These are phyloP conservation scores for Euura lappo DNA, from an alignment of 1,140 invertebrate genomes.

Conservation along the genomic window DNA sequence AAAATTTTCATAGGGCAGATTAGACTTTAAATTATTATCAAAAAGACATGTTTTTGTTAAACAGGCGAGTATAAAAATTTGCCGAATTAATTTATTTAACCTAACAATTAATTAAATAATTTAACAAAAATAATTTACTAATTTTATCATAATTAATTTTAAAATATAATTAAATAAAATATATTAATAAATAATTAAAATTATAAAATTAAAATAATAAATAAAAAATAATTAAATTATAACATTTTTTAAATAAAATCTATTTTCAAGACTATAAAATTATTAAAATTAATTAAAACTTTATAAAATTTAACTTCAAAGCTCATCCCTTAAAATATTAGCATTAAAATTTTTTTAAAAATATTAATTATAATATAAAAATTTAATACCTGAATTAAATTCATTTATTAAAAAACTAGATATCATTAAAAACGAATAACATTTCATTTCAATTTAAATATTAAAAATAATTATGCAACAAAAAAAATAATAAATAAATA, in stretches of 20 bases:
- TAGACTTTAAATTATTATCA: constrained; percentile 66
- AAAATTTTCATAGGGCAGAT: constrained; percentile 68
- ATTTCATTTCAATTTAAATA: constrained; percentile 66
- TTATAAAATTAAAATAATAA: constrained; percentile 31
- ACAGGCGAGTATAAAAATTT: too few species aligned
- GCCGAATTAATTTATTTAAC: constrained; percentile 67
- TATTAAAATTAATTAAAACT: constrained; percentile 40
- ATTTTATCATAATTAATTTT: constrained; percentile 61
- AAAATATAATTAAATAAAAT: constrained; percentile 43
- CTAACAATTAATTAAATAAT: constrained; percentile 44
- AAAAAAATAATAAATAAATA: constrained; percentile 60
- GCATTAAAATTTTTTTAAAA: constrained; percentile 36
- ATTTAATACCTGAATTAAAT: constrained; percentile 62
- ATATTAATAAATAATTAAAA: constrained; percentile 37
- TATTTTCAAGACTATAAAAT: constrained; percentile 52
- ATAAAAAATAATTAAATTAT: too few species aligned
- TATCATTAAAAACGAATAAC: constrained; percentile 67
- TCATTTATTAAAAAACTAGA: constrained; percentile 70
- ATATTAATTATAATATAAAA: constrained; percentile 52
- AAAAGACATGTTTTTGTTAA: too few species aligned
- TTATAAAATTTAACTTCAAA: constrained; percentile 26
- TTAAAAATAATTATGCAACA: constrained; percentile 65
- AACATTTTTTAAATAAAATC: constrained; percentile 32
- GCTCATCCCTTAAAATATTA: too few species aligned
- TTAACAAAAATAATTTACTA: constrained; percentile 53